phyloP scores from a whole-genome alignment of 2,113 vertebrate species.

The Ptychochromis oligacanthus region DNA sequence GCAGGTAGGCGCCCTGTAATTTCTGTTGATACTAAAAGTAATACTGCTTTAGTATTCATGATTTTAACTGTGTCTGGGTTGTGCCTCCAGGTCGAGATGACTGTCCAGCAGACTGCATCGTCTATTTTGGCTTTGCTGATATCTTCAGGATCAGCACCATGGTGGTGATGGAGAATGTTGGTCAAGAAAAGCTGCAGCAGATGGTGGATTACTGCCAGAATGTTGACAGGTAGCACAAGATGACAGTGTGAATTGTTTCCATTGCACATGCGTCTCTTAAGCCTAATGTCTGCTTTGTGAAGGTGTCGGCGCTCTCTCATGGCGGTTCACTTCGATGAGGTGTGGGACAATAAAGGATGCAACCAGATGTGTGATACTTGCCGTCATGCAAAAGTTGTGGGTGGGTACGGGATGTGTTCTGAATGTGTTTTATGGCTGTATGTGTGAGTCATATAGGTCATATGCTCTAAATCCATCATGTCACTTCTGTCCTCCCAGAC shows the following conservation, averaged over 20 bases:
- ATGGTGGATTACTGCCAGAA: conserved; percentile 95
- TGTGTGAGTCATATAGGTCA: not conserved
- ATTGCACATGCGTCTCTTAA: not conserved
- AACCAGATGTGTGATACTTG: conserved; percentile 94
- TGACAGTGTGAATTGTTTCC: fast-evolving
- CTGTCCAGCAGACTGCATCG: conserved; percentile 89
- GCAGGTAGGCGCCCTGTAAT: conserved; percentile 82
- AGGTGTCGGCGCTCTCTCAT: conserved; percentile 94
- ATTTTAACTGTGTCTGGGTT: not conserved
- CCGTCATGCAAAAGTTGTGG: conserved; percentile 81
- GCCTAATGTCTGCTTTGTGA: conserved; percentile 49
- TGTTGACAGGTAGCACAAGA: conserved; percentile 78
- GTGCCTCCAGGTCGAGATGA: conserved; percentile 88
- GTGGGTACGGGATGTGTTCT: too few species aligned
- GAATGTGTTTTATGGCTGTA: not conserved
- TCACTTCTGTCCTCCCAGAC: conserved; percentile 65
- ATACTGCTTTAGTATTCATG: not conserved
- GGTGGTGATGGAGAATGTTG: conserved; percentile 98
- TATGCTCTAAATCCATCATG: not conserved
- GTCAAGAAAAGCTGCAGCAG: conserved; percentile 92
- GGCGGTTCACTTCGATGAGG: conserved; percentile 94
- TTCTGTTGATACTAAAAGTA: not conserved
- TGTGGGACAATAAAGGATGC: conserved; percentile 90
- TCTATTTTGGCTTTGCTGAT: conserved; percentile 93
- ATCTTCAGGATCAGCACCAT: conserved; percentile 95